Evolutionary conservation across 2,888 invertebrate species (phyloP), one percentile per base, ranked within the genome.

Genomic region (Zaprionus lineosus): DNA sequence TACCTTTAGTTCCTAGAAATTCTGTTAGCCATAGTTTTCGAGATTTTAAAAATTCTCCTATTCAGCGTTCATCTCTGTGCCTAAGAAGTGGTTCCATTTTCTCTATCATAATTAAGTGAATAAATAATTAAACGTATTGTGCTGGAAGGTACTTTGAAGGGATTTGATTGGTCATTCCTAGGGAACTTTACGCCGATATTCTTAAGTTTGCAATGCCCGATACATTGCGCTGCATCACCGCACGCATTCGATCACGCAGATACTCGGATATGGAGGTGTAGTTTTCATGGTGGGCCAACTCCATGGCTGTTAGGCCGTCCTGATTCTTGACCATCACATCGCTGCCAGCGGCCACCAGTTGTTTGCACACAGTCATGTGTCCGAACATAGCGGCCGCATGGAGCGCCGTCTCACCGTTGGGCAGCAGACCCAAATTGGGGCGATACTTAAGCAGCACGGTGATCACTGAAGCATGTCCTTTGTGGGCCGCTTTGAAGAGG

Each of bases 321-420:
- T 94, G 94, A 88, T 96, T 96, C 86, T 92, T 92, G 63, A 95
- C 86, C 64, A 90, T 91, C 36, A 94, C 91, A 91, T 95, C 92
- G 41, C 94, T 92, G 33, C 94, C 94, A 66, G 94, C 93, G 50
- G 92, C 93, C 37, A 95, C 91, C 31, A 97, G 91, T 86, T 94
- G 93, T 85, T 94, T 94, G 52, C 94, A 94, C 41, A 96, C 94
- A 2, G 94, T 91, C 88, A 96, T 91, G 87, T 96, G 95, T 0
- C 97, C 97, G 89, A 95, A 96, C 91, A 97, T 93, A 26, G 95
- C 95, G 2, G 97, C 97, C 39, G 97, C 97, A 91, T 98, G 98
- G 40, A 98, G 91, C 0, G 96, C 95, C 50, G 95, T 94, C 91
- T 98, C 97, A 0, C 97, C 98, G 91, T 97, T 98, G 76, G 96